Base-by-base conservation (phyloP, 2,797 vertebrate genomes). In the Crocodylus rhombifer region DNA sequence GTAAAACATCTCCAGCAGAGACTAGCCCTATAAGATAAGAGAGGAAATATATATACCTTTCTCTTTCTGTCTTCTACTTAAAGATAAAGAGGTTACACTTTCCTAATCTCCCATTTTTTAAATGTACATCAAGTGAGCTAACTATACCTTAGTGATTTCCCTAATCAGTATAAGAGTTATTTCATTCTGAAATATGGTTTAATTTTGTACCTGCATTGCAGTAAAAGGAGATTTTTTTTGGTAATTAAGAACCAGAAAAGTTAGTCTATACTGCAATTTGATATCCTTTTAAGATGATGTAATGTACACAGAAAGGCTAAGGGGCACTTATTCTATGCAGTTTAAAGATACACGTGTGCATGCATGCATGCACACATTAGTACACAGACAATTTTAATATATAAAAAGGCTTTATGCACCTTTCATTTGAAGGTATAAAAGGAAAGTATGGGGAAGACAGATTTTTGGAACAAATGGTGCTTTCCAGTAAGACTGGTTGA, bases 401-500 rank as follows among this genome's bases (percentile, higher is more conserved):
- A 51, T 73, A 25, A 51, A 90, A 71, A 74, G 90, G n/a, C 13
- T 94, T 84, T 42, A 76, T 0, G 0, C 58, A 80, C 14, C 2
- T n/a, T 84, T 60, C 82, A 84, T 23, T 55, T 77, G 30, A 93
- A 91, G 90, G 89, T 51, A 84, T 20, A 67, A 74, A 88, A 77
- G 16, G 64, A 69, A 91, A 89, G 25, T 56, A 36, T 88, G 75
- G 30, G 87, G 80, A 61, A 85, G 95, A 91, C 9, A 85, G 57
- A 91, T 90, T 82, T 92, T 88, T 93, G 77, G 42, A 93, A 67
- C 23, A 90, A 4, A 67, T 14, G 7, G 57, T 62, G 51, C 80
- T 82, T 94, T 85, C 80, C 86, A 95, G 36, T 30, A 93, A 95
- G 58, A 85, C 30, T 95, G 79, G 71, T 67, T 88, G 91, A 89